Conservation (phyloP, 1,140 invertebrate species). For the Phocides pigmalion region DNA sequence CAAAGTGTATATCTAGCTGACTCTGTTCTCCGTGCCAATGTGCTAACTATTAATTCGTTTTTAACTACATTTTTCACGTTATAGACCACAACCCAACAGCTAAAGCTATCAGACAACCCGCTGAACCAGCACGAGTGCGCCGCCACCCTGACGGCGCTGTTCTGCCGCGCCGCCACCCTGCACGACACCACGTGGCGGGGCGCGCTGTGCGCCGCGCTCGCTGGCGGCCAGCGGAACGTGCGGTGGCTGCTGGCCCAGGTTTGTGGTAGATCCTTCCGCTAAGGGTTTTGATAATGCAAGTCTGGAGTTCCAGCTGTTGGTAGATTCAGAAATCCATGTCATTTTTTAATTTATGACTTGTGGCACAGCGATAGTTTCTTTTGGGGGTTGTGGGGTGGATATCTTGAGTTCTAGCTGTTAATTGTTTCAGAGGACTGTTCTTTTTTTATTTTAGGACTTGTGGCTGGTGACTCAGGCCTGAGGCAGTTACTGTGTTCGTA, state of each 20-base stretch:
- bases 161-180: conserved; percentile 26
- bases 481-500: too few relatives aligned
- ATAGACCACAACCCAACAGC: conserved; percentile 37
- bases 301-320: neutral
- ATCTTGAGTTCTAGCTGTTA: too few relatives aligned
- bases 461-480: too few relatives aligned
- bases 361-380: too few relatives aligned
- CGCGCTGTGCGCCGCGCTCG: neutral
- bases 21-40: too few relatives aligned
- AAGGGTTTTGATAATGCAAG: neutral
- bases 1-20: too few relatives aligned
- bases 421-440: too few relatives aligned
- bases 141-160: conserved; percentile 34
- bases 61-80: neutral
- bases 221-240: conserved; percentile 15
- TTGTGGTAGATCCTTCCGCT: neutral
- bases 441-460: too few relatives aligned
- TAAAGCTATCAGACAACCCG: conserved; percentile 38
- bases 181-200: neutral
- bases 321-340: neutral
- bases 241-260: conserved; percentile 43
- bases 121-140: conserved; percentile 48
- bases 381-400: too few relatives aligned
- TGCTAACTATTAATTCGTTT: too few relatives aligned
- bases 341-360: too few relatives aligned